Percentiles rank a stretch among this genome's conserved stretches.
phyloP scores from a whole-genome alignment of 2,113 vertebrate species.

The Oncorhynchus gorbuscha region DNA sequence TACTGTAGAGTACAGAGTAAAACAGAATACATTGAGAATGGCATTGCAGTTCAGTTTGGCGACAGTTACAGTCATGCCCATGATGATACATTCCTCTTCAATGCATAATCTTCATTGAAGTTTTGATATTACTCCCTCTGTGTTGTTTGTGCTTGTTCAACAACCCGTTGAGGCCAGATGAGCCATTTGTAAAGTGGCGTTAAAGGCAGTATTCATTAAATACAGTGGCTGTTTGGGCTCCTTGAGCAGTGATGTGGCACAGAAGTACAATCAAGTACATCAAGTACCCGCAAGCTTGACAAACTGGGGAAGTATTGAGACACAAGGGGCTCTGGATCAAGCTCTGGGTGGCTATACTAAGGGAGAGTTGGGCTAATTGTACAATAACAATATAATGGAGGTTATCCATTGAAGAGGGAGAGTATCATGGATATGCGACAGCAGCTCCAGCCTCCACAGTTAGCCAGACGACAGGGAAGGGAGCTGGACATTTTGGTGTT shows the following conservation, averaged over 20 bases:
- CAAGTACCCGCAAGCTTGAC: background rate
- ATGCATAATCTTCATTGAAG: background rate
- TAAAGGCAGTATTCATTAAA: background rate
- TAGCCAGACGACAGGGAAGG: background rate
- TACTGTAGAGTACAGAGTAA: background rate
- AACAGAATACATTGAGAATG: background rate
- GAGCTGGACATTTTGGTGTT: slow-evolving; percentile 35
- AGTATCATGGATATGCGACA: background rate
- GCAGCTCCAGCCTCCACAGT: background rate
- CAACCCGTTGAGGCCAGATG: background rate
- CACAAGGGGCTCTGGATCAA: too few species aligned
- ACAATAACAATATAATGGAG: background rate
- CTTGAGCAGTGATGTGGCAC: background rate
- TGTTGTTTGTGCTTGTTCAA: background rate
- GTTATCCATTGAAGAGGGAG: background rate
- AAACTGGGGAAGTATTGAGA: background rate
- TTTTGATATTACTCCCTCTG: background rate
- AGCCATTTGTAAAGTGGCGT: background rate
- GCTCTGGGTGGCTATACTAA: too few species aligned
- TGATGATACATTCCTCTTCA: background rate
- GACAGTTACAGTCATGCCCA: background rate
- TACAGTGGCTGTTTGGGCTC: background rate
- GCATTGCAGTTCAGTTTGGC: background rate
- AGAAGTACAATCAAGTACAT: background rate
- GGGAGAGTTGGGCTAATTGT: too few species aligned